These are phyloP conservation scores for Phaethon lepturus DNA, from an alignment of 2,113 vertebrate genomes.

Conservation along the genomic window DNA sequence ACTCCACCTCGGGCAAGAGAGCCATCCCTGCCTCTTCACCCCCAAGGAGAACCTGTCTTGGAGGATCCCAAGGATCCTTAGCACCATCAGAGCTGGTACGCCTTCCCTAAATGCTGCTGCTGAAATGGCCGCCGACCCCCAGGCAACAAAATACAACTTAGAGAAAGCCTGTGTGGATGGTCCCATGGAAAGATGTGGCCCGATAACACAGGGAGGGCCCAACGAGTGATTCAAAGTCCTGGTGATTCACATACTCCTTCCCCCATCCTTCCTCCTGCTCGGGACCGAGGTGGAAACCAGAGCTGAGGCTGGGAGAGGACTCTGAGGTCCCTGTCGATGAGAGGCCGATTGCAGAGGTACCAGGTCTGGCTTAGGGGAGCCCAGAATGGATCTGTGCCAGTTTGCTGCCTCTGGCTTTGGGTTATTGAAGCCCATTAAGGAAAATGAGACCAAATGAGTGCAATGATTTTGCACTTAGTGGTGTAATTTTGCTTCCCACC, in stretches of 20 bases:
- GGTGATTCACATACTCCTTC: not conserved
- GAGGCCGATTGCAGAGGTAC: not conserved
- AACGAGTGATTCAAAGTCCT: not conserved
- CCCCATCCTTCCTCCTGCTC: not conserved
- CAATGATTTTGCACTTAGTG: not conserved
- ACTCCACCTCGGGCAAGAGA: not conserved
- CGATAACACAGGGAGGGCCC: not conserved
- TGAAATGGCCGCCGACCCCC: not conserved
- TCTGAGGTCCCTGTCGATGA: rapidly evolving
- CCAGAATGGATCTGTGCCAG: not conserved
- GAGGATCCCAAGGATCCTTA: not conserved
- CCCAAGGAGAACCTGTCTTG: not conserved
- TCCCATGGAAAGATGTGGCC: not conserved
- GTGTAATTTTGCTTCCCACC: not conserved
- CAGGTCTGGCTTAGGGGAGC: not conserved
- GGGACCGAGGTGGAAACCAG: not conserved
- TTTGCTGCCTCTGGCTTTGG: not conserved
- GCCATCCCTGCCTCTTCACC: not conserved
- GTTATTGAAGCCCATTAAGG: not conserved
- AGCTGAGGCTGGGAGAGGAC: not conserved
- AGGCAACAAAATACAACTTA: not conserved
- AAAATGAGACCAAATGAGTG: not conserved
- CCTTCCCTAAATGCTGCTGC: not conserved
- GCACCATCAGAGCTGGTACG: not conserved
- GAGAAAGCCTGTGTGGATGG: not conserved